Evolutionary conservation across 2,113 vertebrate genomes (phyloP), one percentile per base, ranked within the genome.

Genomic region (Electrona antarctica): DNA sequence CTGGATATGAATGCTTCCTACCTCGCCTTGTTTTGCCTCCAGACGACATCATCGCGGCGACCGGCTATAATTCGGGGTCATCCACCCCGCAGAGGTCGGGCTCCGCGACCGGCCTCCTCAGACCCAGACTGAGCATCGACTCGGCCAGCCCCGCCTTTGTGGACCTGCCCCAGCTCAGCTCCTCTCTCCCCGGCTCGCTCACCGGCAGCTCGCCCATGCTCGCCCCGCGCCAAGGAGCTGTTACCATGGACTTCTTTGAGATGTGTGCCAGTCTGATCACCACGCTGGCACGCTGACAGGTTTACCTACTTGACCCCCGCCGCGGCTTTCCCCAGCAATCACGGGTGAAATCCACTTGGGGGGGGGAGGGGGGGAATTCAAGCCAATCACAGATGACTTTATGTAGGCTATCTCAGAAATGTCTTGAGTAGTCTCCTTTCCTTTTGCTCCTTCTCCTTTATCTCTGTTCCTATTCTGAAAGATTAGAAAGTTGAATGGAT

Each of bases 231-330:
- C 93, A 96, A 81, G 98, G 98, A 11, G 98, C 97, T 77, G 97
- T 98, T 90, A 99, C 97, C 80, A 98, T 99, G 97, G 98, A 99
- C 91, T 99, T 99, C 93, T 99, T 99, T 0, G 98, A 99, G 89
- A 99, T 98, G 97, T 99, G 98, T 2, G 97, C 97, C 92, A 98
- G 97, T 90, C 92, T 99, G 69, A 99, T 99, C 87, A 98, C 95
- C 81, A 94, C 97, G 0, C 90, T 99, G 78, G 97, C 98, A 12
- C 96, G 96, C 88, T 99, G 94, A 98, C 61, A 4, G 12, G 6
- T 0, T 45, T 8, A 8, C 60, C 49, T 12, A 1, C 15, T 41
- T 2, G 6, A 6, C 33, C 33, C 33, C 33, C 33, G 0, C 33
- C 33, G 0, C 33, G 3, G 33, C 33, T 41, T 41, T 41, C 33